These are phyloP conservation scores for Polypterus bichir DNA, from an alignment of 2,113 vertebrate species.

Conservation along the genomic window DNA sequence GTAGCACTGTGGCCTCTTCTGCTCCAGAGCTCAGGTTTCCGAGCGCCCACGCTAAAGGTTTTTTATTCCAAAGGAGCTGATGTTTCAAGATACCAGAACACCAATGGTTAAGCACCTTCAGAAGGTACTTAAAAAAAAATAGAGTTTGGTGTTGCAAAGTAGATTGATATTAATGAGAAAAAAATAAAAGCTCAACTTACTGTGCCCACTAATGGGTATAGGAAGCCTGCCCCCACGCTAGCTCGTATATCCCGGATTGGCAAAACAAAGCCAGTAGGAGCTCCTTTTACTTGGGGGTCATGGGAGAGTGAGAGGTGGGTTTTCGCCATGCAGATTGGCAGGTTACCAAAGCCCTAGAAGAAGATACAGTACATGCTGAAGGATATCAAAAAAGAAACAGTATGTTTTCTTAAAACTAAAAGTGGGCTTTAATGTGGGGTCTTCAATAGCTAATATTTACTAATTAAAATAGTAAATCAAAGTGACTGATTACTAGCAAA, in stretches of 20 bases:
- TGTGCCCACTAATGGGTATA: conserved; percentile 86
- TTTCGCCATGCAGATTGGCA: conserved; percentile 97
- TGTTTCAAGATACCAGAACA: too few species aligned
- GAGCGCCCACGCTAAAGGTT: too few species aligned
- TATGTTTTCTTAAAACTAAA: neutral
- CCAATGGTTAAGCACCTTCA: too few species aligned
- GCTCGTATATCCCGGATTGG: conserved; percentile 89
- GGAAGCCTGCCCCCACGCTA: conserved; percentile 85
- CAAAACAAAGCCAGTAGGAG: conserved; percentile 74
- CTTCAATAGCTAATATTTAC: too few species aligned
- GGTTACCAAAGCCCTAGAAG: conserved; percentile 72
- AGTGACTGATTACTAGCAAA: too few species aligned
- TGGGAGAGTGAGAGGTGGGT: conserved; percentile 92
- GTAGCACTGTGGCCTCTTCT: too few species aligned
- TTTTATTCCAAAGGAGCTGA: too few species aligned
- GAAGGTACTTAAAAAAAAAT: too few species aligned
- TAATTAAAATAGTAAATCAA: too few species aligned
- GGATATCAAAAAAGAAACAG: neutral
- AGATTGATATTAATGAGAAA: neutral
- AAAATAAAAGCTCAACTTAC: conserved; percentile 40
- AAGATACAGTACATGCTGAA: neutral
- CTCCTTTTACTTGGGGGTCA: conserved; percentile 85
- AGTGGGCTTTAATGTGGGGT: too few species aligned
- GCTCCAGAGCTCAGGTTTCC: too few species aligned
- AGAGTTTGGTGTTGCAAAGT: neutral